Conservation (phyloP, 2,888 invertebrate species). For the Acanthosepion esculentum region DNA sequence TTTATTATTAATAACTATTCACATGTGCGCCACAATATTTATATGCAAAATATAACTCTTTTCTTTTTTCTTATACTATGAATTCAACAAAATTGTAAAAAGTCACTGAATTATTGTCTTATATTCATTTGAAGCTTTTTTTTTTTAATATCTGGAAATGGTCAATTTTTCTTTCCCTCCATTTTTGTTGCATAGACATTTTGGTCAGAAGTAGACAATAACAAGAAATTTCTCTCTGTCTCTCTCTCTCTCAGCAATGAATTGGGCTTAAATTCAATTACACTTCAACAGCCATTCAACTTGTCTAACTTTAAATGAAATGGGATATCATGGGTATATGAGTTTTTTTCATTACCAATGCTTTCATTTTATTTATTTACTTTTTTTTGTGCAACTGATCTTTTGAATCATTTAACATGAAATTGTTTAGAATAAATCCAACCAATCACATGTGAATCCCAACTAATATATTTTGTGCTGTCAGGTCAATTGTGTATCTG, state of each 20-base stretch:
- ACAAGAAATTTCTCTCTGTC: background rate
- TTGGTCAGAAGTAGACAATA: background rate
- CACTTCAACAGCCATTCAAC: background rate
- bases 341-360: background rate
- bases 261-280: background rate
- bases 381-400: background rate
- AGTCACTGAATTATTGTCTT: background rate
- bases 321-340: background rate
- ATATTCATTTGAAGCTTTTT: background rate
- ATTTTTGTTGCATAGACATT: background rate
- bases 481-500: too few species aligned
- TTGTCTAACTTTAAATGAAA: background rate
- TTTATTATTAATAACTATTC: background rate
- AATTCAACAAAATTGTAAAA: background rate
- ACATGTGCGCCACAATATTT: background rate
- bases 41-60: background rate
- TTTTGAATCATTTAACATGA: background rate
- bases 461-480: too few species aligned
- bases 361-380: background rate
- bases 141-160: background rate
- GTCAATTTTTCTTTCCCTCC: background rate
- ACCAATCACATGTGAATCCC: too few species aligned
- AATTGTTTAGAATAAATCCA: too few species aligned
- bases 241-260: background rate
- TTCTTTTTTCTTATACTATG: background rate